phyloP scores from a whole-genome alignment of 2,113 vertebrate genomes.

The Rhinogobius similis region DNA sequence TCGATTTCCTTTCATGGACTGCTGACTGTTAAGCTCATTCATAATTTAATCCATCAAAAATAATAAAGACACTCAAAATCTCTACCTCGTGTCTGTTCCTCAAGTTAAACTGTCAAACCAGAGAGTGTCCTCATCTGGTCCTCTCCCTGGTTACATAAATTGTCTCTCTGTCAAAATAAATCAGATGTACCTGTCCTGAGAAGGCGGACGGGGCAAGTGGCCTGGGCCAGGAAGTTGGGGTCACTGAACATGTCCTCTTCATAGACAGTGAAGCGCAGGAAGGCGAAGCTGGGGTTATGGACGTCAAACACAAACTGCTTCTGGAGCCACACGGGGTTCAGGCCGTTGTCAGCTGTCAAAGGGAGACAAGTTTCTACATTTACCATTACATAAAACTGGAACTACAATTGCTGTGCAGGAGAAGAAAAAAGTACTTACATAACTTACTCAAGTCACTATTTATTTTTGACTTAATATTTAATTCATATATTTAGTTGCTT shows the following conservation, averaged over 20 bases:
- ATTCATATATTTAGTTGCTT: too few relatives aligned
- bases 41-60: neutral
- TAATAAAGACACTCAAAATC: too few relatives aligned
- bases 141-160: neutral
- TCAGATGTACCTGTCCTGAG: slow-evolving; percentile 80
- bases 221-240: slow-evolving; percentile 88
- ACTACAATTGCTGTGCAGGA: too few relatives aligned
- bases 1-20: neutral
- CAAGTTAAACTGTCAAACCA: neutral
- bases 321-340: slow-evolving; percentile 85
- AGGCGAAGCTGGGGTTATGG: slow-evolving; percentile 84
- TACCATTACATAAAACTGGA: too few relatives aligned
- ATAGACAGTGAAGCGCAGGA: slow-evolving; percentile 84
- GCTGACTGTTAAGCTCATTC: too few relatives aligned
- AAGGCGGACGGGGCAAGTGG: slow-evolving; percentile 81
- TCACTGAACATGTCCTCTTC: slow-evolving; percentile 93
- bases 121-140: too few relatives aligned
- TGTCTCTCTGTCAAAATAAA: neutral
- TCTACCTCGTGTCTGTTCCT: neutral
- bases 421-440: neutral
- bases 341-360: slow-evolving; percentile 81
- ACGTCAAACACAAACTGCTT: slow-evolving; percentile 87
- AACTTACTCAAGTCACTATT: neutral
- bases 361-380: too few relatives aligned
- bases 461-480: too few relatives aligned